These are phyloP conservation scores for Chondrosia reniformis DNA, from an alignment of 37 sponge, comb jelly and placozoan species.

Conservation along the genomic window DNA sequence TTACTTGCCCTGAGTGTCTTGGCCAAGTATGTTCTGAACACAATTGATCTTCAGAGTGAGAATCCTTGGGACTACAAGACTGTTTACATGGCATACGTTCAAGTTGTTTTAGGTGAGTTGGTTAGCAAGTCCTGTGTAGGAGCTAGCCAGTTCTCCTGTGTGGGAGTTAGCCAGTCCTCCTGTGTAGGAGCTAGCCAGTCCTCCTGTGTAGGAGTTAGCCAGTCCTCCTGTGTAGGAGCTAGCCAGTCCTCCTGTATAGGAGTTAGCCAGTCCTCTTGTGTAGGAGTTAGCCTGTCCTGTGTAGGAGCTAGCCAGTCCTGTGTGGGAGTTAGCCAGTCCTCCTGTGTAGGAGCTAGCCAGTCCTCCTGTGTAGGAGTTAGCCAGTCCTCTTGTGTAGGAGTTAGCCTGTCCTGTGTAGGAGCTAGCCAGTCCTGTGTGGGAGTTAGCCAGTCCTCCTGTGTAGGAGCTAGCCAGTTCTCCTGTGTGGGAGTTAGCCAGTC, in stretches of 20 bases:
- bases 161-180: not conserved
- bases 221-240: not conserved
- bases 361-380: not conserved
- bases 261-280: not conserved
- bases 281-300: not conserved
- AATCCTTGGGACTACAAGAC: constrained; percentile 98
- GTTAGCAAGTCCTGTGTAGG: not conserved
- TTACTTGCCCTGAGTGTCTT: constrained; percentile 51
- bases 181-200: no score
- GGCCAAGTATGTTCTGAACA: constrained; percentile 87
- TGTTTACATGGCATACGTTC: constrained; percentile 82
- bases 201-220: not conserved
- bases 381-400: no score
- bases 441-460: not conserved
- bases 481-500: constrained; percentile 19
- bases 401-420: not conserved
- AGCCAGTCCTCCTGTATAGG: not conserved
- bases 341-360: not conserved
- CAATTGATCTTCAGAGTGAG: constrained; percentile 87
- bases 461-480: not conserved
- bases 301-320: not conserved
- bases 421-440: constrained; percentile 10
- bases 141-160: not conserved
- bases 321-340: constrained; percentile 1
- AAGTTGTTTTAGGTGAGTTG: constrained; percentile 63